Percentiles rank a stretch among this genome's conserved stretches.
Conservation (phyloP, 35 echinoderm and acorn worm species). For the Diadema setosum region DNA sequence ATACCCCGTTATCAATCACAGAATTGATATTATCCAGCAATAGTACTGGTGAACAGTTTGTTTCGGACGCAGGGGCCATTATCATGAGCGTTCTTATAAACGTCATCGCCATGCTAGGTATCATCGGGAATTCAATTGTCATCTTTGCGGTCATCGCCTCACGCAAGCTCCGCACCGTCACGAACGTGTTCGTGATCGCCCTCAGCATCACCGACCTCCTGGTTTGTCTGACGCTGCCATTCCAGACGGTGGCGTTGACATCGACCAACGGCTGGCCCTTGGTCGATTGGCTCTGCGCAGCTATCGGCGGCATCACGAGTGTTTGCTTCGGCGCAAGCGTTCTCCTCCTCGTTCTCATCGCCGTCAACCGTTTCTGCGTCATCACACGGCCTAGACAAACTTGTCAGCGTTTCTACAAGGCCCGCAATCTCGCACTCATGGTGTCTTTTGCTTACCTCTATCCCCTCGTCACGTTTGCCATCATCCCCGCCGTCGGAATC, state of each 20-base stretch:
- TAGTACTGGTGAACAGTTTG: too few relatives aligned
- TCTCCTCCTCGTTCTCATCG: conserved; percentile 42
- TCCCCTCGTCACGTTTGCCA: background rate
- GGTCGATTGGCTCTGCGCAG: conserved; percentile 10
- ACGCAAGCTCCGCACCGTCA: conserved; percentile 51
- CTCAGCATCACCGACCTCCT: conserved; percentile 57
- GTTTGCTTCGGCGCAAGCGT: conserved; percentile 52
- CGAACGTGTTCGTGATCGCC: conserved; percentile 69
- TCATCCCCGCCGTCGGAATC: background rate
- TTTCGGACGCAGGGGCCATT: background rate
- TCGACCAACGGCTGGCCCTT: conserved; percentile 38
- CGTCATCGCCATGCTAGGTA: conserved; percentile 8
- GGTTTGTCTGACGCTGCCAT: conserved; percentile 42
- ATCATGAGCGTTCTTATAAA: background rate
- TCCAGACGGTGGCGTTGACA: conserved; percentile 53
- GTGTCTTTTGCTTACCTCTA: conserved; percentile 4
- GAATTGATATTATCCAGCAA: too few relatives aligned
- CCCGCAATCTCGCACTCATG: background rate
- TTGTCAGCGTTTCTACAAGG: conserved; percentile 4
- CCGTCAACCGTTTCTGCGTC: conserved; percentile 57
- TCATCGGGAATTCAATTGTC: conserved; percentile 67
- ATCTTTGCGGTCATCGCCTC: conserved; percentile 50
- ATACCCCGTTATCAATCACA: too few relatives aligned
- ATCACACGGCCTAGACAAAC: conserved; percentile 46
- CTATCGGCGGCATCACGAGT: conserved; percentile 47